Conservation (phyloP, 2,888 invertebrate species). For the Lymantria monacha region DNA sequence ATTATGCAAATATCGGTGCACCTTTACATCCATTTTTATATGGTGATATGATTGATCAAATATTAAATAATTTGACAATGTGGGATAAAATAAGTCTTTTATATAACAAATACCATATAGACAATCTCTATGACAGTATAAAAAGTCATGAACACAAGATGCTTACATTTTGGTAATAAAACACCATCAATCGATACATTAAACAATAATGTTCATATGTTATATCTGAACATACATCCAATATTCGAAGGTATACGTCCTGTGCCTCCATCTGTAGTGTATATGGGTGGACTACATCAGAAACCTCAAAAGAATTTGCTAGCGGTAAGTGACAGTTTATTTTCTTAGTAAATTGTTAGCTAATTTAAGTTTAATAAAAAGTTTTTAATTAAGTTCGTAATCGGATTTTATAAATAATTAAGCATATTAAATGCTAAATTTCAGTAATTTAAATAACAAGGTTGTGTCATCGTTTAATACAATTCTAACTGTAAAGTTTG, state of each 20-base stretch:
- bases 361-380: too few relatives aligned
- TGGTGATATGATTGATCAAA: slow-evolving; percentile 13
- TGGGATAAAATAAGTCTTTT: slow-evolving; percentile 23
- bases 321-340: slow-evolving; percentile 17
- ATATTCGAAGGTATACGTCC: slow-evolving; percentile 39
- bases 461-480: too few relatives aligned
- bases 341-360: background rate
- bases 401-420: too few relatives aligned
- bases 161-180: slow-evolving; percentile 19
- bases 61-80: slow-evolving; percentile 13
- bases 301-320: slow-evolving; percentile 30
- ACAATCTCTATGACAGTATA: slow-evolving; percentile 1
- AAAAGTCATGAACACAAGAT: slow-evolving; percentile 4
- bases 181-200: slow-evolving; percentile 27
- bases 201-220: slow-evolving; percentile 33
- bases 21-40: slow-evolving; percentile 41
- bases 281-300: slow-evolving; percentile 38
- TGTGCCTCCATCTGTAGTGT: slow-evolving; percentile 35
- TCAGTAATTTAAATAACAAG: too few relatives aligned
- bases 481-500: too few relatives aligned
- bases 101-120: slow-evolving; percentile 6
- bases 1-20: slow-evolving; percentile 37
- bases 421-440: too few relatives aligned
- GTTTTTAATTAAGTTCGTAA: too few relatives aligned
- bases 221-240: slow-evolving; percentile 37